Percentiles rank a stretch among this genome's conserved stretches.
Evolutionary conservation across 2,797 vertebrate genomes (phyloP).

Genomic region (Diceros bicornis): DNA sequence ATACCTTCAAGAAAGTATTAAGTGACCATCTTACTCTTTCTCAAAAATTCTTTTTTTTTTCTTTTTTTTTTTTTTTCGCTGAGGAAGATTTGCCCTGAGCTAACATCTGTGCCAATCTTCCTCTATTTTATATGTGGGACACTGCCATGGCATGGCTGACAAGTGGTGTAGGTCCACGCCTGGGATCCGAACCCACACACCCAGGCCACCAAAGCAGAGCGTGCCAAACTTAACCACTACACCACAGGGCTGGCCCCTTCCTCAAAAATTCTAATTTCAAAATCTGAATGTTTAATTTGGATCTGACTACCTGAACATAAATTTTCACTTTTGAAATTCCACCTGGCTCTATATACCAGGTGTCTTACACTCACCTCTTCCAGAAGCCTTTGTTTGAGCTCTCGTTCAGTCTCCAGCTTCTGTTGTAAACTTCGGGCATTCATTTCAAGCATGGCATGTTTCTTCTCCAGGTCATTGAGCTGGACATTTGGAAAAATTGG

Average conservation of each 20-base stretch:
- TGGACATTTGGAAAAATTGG: constrained; percentile 82
- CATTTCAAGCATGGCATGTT: constrained; percentile 99
- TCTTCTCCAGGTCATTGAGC: constrained; percentile 99
- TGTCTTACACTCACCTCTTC: constrained; percentile 93
- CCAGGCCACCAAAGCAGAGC: no score
- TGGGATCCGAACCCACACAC: no score
- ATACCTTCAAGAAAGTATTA: not conserved
- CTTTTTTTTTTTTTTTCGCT: no score
- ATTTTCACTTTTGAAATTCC: not conserved
- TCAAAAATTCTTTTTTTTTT: not conserved
- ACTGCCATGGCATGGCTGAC: no score
- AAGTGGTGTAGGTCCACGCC: no score
- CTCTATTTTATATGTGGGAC: no score
- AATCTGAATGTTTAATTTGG: not conserved
- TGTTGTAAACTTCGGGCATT: constrained; percentile 98
- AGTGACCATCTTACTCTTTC: not conserved
- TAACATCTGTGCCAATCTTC: no score
- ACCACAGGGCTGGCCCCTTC: not conserved
- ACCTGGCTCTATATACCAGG: not conserved
- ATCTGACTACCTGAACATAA: not conserved
- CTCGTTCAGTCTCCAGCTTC: constrained; percentile 98
- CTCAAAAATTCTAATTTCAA: not conserved
- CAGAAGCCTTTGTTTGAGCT: constrained; percentile 98
- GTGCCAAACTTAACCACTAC: no score
- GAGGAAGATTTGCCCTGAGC: no score